These are phyloP conservation scores for Neomonachus schauinslandi DNA, from an alignment of 2,113 vertebrate genomes.

Conservation along the genomic window DNA sequence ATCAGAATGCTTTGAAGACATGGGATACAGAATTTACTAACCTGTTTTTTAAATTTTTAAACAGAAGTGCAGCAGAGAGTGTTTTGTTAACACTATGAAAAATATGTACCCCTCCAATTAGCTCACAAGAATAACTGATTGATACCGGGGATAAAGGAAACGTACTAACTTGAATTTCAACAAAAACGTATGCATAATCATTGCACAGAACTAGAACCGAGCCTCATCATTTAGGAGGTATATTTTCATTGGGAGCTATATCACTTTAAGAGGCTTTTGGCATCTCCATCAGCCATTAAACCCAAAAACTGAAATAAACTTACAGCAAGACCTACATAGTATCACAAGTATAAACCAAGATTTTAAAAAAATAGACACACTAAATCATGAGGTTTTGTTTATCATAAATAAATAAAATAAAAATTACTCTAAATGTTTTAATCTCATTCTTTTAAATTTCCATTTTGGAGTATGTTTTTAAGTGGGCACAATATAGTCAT, in stretches of 20 bases:
- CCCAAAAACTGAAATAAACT: background rate
- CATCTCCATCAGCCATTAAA: background rate
- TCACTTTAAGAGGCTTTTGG: background rate
- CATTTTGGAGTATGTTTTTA: constrained; percentile 5
- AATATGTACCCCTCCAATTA: background rate
- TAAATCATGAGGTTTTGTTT: background rate
- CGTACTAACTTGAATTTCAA: constrained; percentile 3
- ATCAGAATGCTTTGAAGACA: constrained; percentile 23
- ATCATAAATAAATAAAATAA: constrained; percentile 31
- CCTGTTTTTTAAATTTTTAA: background rate
- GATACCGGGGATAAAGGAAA: constrained; percentile 7
- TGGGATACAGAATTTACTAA: background rate
- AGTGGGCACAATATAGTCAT: background rate
- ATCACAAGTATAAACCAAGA: constrained; percentile 6
- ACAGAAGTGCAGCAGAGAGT: background rate
- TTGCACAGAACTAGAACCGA: background rate
- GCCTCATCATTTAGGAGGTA: background rate
- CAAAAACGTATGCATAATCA: background rate
- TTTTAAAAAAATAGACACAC: background rate
- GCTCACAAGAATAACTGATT: background rate
- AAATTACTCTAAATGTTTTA: background rate
- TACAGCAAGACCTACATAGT: background rate
- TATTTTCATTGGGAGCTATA: background rate
- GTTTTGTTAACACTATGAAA: constrained; percentile 20
- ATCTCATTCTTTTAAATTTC: constrained; percentile 30